Evolutionary conservation across 2,888 invertebrate species (phyloP).

Genomic region (Plebejus argus): DNA sequence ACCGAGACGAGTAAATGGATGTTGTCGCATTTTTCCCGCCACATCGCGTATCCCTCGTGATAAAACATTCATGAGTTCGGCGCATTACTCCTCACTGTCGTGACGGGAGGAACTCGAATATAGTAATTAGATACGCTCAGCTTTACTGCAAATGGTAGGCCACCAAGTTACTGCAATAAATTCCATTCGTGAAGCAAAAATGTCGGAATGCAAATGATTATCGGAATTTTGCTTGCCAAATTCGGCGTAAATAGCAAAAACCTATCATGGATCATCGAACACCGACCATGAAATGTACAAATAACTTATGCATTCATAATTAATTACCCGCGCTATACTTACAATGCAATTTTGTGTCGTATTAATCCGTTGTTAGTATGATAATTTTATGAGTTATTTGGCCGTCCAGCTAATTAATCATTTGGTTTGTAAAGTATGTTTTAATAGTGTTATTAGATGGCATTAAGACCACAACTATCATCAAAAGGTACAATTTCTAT

Average conservation of each 20-base stretch:
- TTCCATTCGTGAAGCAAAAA: background rate
- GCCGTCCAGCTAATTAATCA: slow-evolving; percentile 5
- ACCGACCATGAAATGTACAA: background rate
- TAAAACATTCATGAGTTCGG: slow-evolving; percentile 77
- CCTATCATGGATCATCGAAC: background rate
- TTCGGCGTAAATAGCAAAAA: background rate
- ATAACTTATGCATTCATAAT: background rate
- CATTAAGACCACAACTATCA: background rate
- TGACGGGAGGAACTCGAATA: slow-evolving; percentile 14
- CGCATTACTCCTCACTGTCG: slow-evolving; percentile 63
- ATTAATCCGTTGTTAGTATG: slow-evolving; percentile 23
- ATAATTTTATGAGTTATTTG: slow-evolving; percentile 21
- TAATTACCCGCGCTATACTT: background rate
- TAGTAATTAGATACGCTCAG: slow-evolving; percentile 19
- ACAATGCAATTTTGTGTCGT: slow-evolving; percentile 2
- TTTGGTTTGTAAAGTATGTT: background rate
- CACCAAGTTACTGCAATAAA: background rate
- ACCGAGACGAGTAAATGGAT: slow-evolving; percentile 75
- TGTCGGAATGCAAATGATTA: background rate
- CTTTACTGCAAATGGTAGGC: background rate
- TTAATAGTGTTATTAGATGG: background rate
- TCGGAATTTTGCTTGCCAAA: background rate
- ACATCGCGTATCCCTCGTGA: slow-evolving; percentile 65
- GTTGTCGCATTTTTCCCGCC: slow-evolving; percentile 71
- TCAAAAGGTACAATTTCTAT: background rate